Evolutionary conservation across 2,797 vertebrate species (phyloP), one percentile per base, ranked within the genome.

Genomic region (Mormyrus proboscirostris): DNA sequence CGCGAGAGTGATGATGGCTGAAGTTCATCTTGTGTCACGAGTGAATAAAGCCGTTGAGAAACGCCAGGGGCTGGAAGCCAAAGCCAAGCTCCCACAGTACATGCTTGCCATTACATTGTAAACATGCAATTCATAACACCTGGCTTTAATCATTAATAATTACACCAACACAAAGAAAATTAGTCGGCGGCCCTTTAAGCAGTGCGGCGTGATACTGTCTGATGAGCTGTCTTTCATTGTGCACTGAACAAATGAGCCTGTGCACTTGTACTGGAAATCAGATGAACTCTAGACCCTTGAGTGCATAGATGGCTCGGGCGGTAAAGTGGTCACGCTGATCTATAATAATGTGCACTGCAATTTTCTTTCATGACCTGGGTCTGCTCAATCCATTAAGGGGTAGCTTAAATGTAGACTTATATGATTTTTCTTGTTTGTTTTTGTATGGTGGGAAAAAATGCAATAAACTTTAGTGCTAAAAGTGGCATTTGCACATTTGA

Each of bases 331-430:
- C 76, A 47, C 3, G 8, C 41, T 47, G 76, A 82, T 82, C 76
- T 85, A 51, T 85, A 33, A 51, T 85, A 25, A 47, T 51, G 47
- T 14, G 22, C 22, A 85, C 47, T 85, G 76, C 41, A 82, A 85
- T 85, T 53, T 85, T 85, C 83, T 51, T 50, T 29, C 83, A 85
- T 53, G 83, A 51, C 25, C 83, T 85, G 83, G 83, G n/a, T 50
- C 83, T 29, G 49, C 83, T 85, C 83, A 50, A 33, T 33, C 83
- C 83, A 85, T 50, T 85, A 85, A 85, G 25, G 22, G 83, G 8
- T 4, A 53, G 1, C 19, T 4, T 85, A 85, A 22, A 85, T 85
- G 49, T 22, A 85, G 44, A 25, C 3, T 25, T 51, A 51, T 53
- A 85, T 50, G 9, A 53, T 50, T 85, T 85, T 85, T 85, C 22